Conservation (phyloP, 1,140 invertebrate species). For the Euglossa dilemma region DNA sequence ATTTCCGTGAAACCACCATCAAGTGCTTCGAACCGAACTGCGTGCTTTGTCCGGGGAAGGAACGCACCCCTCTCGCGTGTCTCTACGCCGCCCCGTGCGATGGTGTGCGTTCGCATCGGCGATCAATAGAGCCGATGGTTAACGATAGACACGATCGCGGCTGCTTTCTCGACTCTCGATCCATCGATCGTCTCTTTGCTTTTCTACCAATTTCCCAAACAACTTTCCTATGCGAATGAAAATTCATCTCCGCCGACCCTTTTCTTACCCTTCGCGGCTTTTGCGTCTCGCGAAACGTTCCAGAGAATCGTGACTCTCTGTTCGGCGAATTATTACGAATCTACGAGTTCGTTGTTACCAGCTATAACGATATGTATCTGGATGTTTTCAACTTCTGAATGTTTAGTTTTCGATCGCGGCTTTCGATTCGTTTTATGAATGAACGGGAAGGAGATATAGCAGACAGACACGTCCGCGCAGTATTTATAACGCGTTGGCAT, state of each 20-base stretch:
- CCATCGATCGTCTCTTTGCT: not conserved
- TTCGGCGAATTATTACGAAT: too few relatives aligned
- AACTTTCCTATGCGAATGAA: not conserved
- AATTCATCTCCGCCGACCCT: not conserved
- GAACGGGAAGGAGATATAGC: not conserved
- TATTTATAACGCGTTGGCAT: not conserved
- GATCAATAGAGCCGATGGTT: conserved; percentile 74
- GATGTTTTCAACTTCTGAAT: too few relatives aligned
- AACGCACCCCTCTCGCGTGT: conserved; percentile 40
- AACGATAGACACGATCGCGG: conserved; percentile 32
- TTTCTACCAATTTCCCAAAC: not conserved
- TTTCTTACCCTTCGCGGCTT: not conserved
- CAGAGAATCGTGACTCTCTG: too few relatives aligned
- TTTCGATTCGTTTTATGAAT: not conserved
- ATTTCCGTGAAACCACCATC: not conserved
- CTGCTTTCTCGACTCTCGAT: not conserved
- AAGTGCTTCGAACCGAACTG: not conserved
- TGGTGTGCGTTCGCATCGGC: conserved; percentile 61
- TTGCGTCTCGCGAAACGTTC: not conserved
- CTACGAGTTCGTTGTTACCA: too few relatives aligned
- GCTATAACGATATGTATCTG: too few relatives aligned
- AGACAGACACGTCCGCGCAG: not conserved
- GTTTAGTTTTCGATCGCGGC: not conserved
- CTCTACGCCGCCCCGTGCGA: conserved; percentile 1
- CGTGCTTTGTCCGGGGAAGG: conserved; percentile 37